Evolutionary conservation across 1,140 invertebrate genomes (phyloP).

Genomic region (Streblospio benedicti): DNA sequence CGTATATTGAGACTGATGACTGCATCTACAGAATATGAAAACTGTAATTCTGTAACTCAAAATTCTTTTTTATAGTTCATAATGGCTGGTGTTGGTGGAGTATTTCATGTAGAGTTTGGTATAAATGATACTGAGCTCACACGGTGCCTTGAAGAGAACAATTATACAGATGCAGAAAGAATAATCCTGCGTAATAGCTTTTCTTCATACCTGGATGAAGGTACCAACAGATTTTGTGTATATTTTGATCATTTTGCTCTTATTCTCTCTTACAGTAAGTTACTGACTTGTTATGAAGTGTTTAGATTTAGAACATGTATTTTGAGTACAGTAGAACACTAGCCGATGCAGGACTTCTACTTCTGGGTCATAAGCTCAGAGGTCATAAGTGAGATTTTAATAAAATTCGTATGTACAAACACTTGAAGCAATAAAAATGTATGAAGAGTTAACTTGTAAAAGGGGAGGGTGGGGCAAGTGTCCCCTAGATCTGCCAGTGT

Average conservation of each 20-base stretch:
- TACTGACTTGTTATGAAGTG: not conserved
- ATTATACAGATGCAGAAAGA: conserved; percentile 31
- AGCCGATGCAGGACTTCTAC: not conserved
- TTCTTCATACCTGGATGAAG: conserved; percentile 39
- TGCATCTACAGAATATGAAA: too few relatives aligned
- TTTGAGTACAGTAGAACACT: not conserved
- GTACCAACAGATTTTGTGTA: conserved; percentile 18
- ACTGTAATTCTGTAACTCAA: too few relatives aligned
- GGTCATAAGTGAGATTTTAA: not conserved
- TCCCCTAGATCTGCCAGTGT: not conserved
- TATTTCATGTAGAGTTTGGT: conserved; percentile 42
- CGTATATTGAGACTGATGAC: too few relatives aligned
- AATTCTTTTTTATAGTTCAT: not conserved
- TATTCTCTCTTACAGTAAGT: not conserved
- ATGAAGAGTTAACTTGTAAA: not conserved
- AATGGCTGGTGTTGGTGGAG: conserved; percentile 29
- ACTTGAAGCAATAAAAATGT: not conserved
- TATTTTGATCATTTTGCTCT: not conserved
- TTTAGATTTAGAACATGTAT: not conserved
- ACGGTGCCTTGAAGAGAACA: conserved; percentile 28
- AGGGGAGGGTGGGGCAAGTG: not conserved
- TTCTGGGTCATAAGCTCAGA: not conserved
- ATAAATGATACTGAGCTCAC: conserved; percentile 39
- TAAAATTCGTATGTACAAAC: not conserved
- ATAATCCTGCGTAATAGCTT: conserved; percentile 29